Evolutionary conservation across 2,113 vertebrate genomes (phyloP).

Genomic region (Leptobrachium leishanense): DNA sequence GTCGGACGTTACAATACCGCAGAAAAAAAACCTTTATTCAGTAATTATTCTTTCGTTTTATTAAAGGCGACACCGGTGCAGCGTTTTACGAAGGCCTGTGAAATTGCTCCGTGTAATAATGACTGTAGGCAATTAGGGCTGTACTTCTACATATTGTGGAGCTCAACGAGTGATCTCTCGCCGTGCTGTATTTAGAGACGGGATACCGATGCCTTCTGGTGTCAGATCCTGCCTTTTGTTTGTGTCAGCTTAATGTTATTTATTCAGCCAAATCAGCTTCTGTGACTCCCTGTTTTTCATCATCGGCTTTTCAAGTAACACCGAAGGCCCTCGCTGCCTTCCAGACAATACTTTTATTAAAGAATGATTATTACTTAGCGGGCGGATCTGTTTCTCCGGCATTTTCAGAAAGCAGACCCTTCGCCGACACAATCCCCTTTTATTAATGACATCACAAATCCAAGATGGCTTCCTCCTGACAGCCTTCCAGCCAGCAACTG

Average conservation of each 20-base stretch:
- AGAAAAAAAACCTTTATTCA: neutral
- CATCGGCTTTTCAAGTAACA: constrained; percentile 7
- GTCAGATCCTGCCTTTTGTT: constrained; percentile 23
- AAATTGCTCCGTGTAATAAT: neutral
- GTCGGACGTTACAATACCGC: too few species aligned
- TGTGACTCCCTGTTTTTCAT: constrained; percentile 14
- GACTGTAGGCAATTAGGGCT: constrained; percentile 3
- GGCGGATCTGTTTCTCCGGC: neutral
- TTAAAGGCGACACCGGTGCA: neutral
- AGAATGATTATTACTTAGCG: constrained; percentile 12
- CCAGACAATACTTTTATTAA: constrained; percentile 17
- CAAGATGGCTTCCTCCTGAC: neutral
- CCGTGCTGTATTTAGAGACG: neutral
- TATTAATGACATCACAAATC: constrained; percentile 4
- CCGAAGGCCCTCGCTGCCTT: constrained; percentile 23
- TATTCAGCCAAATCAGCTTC: constrained; percentile 27
- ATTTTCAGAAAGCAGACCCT: neutral
- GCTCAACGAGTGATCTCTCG: constrained; percentile 4
- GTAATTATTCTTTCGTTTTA: neutral
- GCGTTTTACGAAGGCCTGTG: neutral
- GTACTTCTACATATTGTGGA: neutral
- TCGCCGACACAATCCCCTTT: neutral
- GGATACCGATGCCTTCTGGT: constrained; percentile 19
- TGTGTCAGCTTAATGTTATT: constrained; percentile 27
- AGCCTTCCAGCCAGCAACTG: too few species aligned